A percentile compares a stretch with the other conserved stretches of the same genome.
phyloP scores from a whole-genome alignment of 2,113 vertebrate species.

The Cyrtonyx montezumae region DNA sequence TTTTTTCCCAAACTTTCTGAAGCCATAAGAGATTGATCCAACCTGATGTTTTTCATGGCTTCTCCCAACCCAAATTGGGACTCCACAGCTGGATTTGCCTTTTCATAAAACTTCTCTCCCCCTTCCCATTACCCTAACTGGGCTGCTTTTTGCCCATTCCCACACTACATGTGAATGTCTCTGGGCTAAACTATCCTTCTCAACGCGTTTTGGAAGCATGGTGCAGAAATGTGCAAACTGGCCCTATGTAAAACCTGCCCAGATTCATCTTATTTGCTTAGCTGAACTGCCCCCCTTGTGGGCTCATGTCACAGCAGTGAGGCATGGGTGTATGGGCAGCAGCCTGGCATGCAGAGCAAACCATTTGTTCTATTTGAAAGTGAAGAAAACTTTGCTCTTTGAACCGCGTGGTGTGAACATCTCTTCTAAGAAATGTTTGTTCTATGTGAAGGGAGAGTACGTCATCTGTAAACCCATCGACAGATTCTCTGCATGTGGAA shows the following conservation, averaged over 20 bases:
- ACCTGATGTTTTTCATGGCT: neutral
- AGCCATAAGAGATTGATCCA: neutral
- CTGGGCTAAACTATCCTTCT: neutral
- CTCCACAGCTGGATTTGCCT: fast-evolving
- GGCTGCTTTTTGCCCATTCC: neutral
- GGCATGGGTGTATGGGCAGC: fast-evolving
- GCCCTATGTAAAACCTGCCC: neutral
- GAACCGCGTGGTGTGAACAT: neutral
- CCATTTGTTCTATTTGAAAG: neutral
- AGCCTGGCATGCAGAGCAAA: neutral
- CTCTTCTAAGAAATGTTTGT: neutral
- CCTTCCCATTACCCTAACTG: neutral
- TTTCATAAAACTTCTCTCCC: neutral
- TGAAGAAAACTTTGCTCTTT: neutral
- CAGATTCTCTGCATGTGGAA: neutral
- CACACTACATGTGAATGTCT: fast-evolving
- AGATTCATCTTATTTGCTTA: neutral
- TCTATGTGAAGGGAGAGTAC: neutral
- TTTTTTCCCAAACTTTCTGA: neutral
- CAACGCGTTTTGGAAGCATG: neutral
- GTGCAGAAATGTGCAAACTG: neutral
- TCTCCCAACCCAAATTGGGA: neutral
- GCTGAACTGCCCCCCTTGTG: fast-evolving
- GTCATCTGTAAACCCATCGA: neutral
- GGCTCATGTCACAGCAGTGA: neutral